Base-by-base conservation (phyloP, 2,113 vertebrate genomes). In the Psilopsiagon aymara region DNA sequence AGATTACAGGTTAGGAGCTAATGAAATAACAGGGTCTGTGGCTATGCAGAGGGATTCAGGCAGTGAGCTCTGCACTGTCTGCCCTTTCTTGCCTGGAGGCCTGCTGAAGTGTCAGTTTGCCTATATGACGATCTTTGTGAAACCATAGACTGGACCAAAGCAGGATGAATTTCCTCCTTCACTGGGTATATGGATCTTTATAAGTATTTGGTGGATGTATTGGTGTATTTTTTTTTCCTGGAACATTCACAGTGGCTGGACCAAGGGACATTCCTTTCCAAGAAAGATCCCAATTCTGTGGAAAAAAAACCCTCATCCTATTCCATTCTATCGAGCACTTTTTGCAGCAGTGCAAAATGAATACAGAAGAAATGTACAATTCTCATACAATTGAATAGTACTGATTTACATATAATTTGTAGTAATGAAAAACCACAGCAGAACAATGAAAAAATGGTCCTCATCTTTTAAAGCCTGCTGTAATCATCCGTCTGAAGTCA, bases 171-270 rank as follows among this genome's bases (percentile, higher is more conserved):
- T 69, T 41, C 82, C 20, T 43, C 53, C 27, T 18, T 17, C 69
- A 23, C 59, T 28, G 44, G 17, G 7, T 17, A 3, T 9, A 4
- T 4, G 1, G 27, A 3, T 13, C 25, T 41, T 17, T 25, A 12
- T n/a, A 19, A 7, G 31, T 37, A 13, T 67, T 41, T 82, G 28
- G 25, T 53, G 31, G 33, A 24, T 39, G 15, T 51, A n/a, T 18
- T 7, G 13, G 7, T 20, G 24, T 10, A 2, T 52, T 18, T 27
- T 49, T 49, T 67, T 90, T 52, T n/a, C 21, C 63, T 81, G 67
- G 41, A 39, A 31, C 64, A 29, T 27, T 4, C 11, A 6, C 33
- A 47, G 4, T 81, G 60, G 6, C 7, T 43, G 66, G 27, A 27
- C 1, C 2, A 49, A 39, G 24, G 39, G 52, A 67, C 18, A 12